These are phyloP conservation scores for Henricia sp. DNA, from an alignment of 53 echinoderm and acorn worm genomes.

Conservation along the genomic window DNA sequence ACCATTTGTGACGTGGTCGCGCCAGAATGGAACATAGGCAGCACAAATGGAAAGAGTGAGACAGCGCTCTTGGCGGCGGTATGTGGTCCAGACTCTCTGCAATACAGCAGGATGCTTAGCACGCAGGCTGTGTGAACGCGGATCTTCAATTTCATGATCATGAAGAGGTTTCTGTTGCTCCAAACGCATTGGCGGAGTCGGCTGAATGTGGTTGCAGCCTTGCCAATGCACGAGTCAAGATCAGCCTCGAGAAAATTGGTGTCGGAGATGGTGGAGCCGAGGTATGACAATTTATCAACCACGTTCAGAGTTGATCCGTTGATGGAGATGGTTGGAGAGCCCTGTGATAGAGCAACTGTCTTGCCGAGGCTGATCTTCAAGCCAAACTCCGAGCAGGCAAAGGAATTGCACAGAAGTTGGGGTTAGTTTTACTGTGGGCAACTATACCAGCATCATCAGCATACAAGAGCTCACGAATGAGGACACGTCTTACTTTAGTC, in stretches of 20 bases:
- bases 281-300: conserved; percentile 47
- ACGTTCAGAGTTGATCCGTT: conserved; percentile 3
- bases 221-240: not conserved
- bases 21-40: conserved; percentile 5
- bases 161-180: conserved; percentile 18
- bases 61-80: not conserved
- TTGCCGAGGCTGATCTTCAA: not conserved
- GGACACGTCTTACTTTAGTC: not conserved
- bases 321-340: conserved; percentile 49
- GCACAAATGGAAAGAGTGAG: not conserved
- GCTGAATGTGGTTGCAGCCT: not conserved
- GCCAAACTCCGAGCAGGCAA: not conserved
- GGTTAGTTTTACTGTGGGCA: not conserved
- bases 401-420: not conserved
- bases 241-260: conserved; percentile 7
- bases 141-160: not conserved
- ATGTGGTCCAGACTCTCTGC: not conserved
- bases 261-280: conserved; percentile 51
- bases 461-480: conserved; percentile 1
- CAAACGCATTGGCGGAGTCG: not conserved
- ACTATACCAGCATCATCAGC: conserved; percentile 5
- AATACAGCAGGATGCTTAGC: too few relatives aligned
- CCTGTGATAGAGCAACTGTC: not conserved
- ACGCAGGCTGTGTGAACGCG: not conserved
- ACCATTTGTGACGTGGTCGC: not conserved